Base-by-base conservation (phyloP, 2,888 invertebrate genomes). In the Acleris laterana region DNA sequence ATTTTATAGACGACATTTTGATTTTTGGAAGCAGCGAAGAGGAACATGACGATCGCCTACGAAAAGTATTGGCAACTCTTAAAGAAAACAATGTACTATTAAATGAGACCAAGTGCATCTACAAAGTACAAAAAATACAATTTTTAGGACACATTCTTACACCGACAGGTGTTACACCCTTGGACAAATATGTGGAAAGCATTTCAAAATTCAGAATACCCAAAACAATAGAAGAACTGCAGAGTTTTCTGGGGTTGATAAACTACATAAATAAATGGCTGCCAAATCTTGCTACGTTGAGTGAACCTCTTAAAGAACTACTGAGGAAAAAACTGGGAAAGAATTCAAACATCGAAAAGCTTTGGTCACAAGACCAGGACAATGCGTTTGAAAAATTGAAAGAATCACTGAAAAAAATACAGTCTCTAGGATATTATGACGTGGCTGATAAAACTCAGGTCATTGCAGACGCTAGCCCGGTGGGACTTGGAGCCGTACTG, bases 1-100 rank as follows among this genome's bases (percentile, higher is more conserved):
- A 60, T 20, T 53, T 38, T 22, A 63, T 63, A 16, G 59, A 59
- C 32, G 59, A 59, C 56, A 71, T 38, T 19, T 53, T 81, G 74
- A 44, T 63, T 6, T 61, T 4, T 9, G 60, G 61, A 13, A 19
- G 25, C 3, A 56, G 44, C 9, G 28, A 22, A 42, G 42, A 56
- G 17, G 56, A 66, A 50, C 66, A 66, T 44, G 61, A 64, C 6
- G 9, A 6, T 1, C 17, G 58, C 5, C 32, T 58, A 1, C 3
- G 13, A 1, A 58, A 58, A 19, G 62, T 58, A 4, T 11, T 59
- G 20, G n/a, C 9, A 7, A 25, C 50, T 4, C 19, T 63, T 22
- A 25, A 50, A 32, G 49, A 53, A 32, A 55, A 62, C n/a, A 48
- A 62, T 20, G 62, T 62, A 6, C 2, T 62, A 6, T 44, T 62